A percentile compares a stretch with the other conserved stretches of the same genome.
Evolutionary conservation across 2,888 invertebrate species (phyloP).

Genomic region (Conistra vaccinii): DNA sequence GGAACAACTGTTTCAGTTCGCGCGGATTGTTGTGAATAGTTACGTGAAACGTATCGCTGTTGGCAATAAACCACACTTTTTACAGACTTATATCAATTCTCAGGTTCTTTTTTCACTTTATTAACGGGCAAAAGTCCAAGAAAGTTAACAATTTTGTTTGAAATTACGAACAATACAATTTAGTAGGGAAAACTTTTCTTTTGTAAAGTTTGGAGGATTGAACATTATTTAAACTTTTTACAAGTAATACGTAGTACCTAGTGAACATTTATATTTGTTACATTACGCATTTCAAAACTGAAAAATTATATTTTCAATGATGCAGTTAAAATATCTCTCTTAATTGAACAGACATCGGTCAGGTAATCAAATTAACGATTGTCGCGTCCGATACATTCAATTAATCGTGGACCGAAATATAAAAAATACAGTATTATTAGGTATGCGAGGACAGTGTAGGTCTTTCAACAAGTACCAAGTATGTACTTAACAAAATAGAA

Average conservation of each 20-base stretch:
- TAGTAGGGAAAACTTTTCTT: constrained; percentile 6
- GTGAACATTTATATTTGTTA: not conserved
- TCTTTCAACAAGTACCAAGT: too few relatives aligned
- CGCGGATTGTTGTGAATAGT: constrained; percentile 35
- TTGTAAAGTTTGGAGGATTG: constrained; percentile 4
- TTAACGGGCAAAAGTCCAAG: constrained; percentile 19
- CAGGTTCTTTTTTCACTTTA: constrained; percentile 15
- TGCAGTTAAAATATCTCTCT: not conserved
- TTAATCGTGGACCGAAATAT: constrained; percentile 6
- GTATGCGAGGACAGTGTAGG: too few relatives aligned
- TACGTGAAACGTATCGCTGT: constrained; percentile 25
- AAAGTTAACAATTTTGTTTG: constrained; percentile 14
- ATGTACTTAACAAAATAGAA: too few relatives aligned
- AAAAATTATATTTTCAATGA: not conserved
- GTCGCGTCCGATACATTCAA: constrained; percentile 27
- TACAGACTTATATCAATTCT: constrained; percentile 2
- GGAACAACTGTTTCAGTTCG: constrained; percentile 35
- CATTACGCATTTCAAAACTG: not conserved
- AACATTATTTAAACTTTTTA: constrained; percentile 4
- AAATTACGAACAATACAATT: constrained; percentile 17
- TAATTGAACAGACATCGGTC: constrained; percentile 15
- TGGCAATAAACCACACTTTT: constrained; percentile 20
- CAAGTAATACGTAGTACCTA: not conserved
- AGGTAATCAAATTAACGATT: constrained; percentile 27
- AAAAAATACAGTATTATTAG: too few relatives aligned